Evolutionary conservation across 2,888 invertebrate species (phyloP).

Genomic region (Incurvaria masculella): DNA sequence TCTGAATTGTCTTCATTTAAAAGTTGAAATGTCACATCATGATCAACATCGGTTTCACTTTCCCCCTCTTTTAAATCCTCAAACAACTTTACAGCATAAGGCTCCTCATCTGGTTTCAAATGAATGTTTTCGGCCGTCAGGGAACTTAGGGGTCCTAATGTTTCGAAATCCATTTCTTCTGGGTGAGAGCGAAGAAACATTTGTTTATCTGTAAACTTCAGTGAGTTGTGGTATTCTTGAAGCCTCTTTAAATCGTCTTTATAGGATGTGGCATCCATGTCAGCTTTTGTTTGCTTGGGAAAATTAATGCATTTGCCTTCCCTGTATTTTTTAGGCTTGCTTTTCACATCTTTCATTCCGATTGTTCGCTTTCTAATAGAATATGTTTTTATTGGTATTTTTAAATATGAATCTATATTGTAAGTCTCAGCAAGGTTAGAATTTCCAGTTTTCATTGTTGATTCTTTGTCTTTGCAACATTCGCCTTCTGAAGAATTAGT

Average conservation of each 20-base stretch:
- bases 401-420: conserved; percentile 3
- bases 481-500: too few relatives aligned
- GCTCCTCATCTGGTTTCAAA: neutral
- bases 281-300: conserved; percentile 25
- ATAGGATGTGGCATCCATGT: conserved; percentile 26
- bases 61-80: conserved; percentile 11
- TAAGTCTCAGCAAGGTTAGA: too few relatives aligned
- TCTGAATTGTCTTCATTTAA: conserved; percentile 31
- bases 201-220: conserved; percentile 20
- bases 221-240: conserved; percentile 32
- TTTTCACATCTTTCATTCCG: conserved; percentile 9
- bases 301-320: conserved; percentile 42
- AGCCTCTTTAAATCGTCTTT: conserved; percentile 31
- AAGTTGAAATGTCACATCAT: conserved; percentile 24
- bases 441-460: too few relatives aligned
- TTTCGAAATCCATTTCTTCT: conserved; percentile 32
- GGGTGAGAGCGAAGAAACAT: conserved; percentile 38
- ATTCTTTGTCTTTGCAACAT: too few relatives aligned
- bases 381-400: conserved; percentile 31
- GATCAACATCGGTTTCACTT: conserved; percentile 16
- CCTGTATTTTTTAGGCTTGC: conserved; percentile 29
- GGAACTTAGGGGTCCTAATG: neutral
- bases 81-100: conserved; percentile 3
- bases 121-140: neutral
- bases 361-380: conserved; percentile 14